Conservation (phyloP, 2,888 invertebrate genomes). For the Troglohyphantes excavatus region DNA sequence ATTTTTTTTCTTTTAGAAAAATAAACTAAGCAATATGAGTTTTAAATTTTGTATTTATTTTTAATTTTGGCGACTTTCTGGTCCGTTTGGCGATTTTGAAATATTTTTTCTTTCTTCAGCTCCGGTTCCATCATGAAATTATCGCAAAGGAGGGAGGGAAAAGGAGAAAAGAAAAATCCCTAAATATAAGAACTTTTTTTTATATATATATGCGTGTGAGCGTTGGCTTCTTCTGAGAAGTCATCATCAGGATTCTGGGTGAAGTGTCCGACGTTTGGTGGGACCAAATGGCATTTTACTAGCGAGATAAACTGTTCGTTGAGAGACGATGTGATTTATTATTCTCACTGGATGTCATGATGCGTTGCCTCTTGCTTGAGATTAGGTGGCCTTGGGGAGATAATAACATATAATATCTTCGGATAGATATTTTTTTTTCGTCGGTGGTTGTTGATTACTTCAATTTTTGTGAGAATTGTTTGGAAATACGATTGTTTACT, state of each 20-base stretch:
- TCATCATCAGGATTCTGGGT: slow-evolving; percentile 58
- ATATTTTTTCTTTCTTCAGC: no score
- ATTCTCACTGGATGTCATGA: slow-evolving; percentile 22
- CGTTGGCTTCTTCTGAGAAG: slow-evolving; percentile 50
- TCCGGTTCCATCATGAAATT: background rate
- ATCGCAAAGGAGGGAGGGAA: background rate
- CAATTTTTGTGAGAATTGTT: no score
- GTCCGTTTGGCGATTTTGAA: no score
- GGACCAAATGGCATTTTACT: slow-evolving; percentile 14
- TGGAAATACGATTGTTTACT: no score
- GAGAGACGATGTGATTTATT: slow-evolving; percentile 62
- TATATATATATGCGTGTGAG: background rate
- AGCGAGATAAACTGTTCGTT: slow-evolving; percentile 59
- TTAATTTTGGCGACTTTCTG: no score
- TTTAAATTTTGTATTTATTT: no score
- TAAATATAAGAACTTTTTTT: background rate
- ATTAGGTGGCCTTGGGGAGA: background rate
- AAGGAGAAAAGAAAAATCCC: background rate
- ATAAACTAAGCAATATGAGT: no score
- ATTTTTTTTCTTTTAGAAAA: no score
- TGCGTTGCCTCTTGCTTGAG: background rate
- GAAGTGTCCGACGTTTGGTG: slow-evolving; percentile 42
- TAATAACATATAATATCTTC: no score
- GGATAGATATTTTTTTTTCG: no score
- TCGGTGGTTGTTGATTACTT: no score